Conservation (phyloP, 2,113 vertebrate species). For the Phasianus colchicus region DNA sequence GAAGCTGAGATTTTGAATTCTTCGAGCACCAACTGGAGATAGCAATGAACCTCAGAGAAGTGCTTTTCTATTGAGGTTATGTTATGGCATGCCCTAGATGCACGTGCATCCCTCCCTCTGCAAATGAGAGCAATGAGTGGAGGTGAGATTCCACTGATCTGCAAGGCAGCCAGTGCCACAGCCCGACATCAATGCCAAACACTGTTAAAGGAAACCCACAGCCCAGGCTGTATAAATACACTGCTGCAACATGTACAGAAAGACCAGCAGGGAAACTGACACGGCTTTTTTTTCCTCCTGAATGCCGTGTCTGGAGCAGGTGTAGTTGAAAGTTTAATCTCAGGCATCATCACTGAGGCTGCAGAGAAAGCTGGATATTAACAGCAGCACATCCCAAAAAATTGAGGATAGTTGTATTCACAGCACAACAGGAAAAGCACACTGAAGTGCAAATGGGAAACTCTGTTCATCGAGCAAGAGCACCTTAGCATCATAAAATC, state of each 20-base stretch:
- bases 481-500: not conserved
- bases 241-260: not conserved
- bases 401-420: fast-evolving
- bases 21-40: not conserved
- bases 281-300: not conserved
- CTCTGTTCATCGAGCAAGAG: not conserved
- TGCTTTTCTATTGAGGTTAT: not conserved
- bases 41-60: not conserved
- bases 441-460: fast-evolving
- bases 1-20: not conserved
- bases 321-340: not conserved
- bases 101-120: fast-evolving
- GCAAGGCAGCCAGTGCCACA: not conserved
- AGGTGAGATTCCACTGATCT: not conserved
- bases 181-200: fast-evolving
- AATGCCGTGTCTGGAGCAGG: not conserved
- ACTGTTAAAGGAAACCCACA: not conserved
- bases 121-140: not conserved
- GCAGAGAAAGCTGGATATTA: not conserved
- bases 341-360: not conserved
- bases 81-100: not conserved
- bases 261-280: not conserved
- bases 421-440: fast-evolving
- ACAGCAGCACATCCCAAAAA: fast-evolving
- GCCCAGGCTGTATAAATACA: fast-evolving